Conservation (phyloP, 2,797 vertebrate genomes). For the Potorous gilbertii region DNA sequence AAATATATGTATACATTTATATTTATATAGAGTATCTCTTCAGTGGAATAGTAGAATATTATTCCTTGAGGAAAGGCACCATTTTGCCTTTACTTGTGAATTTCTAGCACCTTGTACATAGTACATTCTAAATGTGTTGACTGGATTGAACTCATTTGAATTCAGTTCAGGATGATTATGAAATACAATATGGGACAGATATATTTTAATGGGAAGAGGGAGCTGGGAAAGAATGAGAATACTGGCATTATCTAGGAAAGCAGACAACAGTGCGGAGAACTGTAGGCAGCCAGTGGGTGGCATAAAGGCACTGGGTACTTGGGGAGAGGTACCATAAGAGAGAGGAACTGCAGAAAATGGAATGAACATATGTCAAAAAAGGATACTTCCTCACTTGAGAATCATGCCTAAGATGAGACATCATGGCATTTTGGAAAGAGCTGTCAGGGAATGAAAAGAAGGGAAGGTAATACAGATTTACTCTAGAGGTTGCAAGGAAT, state of each 20-base stretch:
- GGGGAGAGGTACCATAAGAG: background rate
- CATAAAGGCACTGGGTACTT: background rate
- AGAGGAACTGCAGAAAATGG: background rate
- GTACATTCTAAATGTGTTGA: background rate
- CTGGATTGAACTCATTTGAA: background rate
- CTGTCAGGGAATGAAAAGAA: background rate
- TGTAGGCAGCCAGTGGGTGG: background rate
- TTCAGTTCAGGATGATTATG: background rate
- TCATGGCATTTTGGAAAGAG: background rate
- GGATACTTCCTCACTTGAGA: background rate
- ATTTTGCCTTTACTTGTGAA: background rate
- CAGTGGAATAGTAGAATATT: background rate
- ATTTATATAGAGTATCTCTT: background rate
- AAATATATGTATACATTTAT: background rate
- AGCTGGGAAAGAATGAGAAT: background rate
- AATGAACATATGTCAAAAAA: background rate
- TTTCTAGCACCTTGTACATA: background rate
- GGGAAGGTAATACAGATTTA: background rate
- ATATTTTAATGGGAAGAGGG: background rate
- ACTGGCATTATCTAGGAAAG: background rate
- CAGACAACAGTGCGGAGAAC: background rate
- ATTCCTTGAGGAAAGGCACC: background rate
- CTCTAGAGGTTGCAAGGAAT: background rate
- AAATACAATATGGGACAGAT: background rate
- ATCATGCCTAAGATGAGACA: background rate